phyloP scores from a whole-genome alignment of 2,888 invertebrate genomes.

The Microctonus aethiopoides region DNA sequence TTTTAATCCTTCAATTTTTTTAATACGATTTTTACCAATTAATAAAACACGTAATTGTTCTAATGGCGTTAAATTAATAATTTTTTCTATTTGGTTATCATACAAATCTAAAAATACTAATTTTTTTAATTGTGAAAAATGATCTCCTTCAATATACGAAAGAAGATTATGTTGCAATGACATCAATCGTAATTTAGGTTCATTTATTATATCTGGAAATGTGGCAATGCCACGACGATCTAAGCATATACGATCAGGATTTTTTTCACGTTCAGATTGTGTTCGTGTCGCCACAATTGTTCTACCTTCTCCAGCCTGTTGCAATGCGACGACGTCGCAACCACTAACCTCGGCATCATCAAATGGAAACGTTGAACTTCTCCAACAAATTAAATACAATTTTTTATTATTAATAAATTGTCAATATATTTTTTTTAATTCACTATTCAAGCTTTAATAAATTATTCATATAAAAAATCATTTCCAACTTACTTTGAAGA shows the following conservation, averaged over 20 bases:
- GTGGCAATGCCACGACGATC: slow-evolving; percentile 86
- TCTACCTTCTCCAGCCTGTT: slow-evolving; percentile 74
- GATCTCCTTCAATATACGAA: slow-evolving; percentile 76
- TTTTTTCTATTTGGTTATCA: slow-evolving; percentile 92
- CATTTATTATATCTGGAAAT: slow-evolving; percentile 85
- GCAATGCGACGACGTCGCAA: slow-evolving; percentile 60
- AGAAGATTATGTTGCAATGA: slow-evolving; percentile 94
- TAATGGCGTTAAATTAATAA: slow-evolving; percentile 81
- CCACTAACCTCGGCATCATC: slow-evolving; percentile 59
- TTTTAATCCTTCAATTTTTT: slow-evolving; percentile 81
- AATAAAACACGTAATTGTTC: slow-evolving; percentile 86
- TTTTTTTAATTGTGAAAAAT: slow-evolving; percentile 73
- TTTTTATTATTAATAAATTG: too few species aligned
- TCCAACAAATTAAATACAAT: slow-evolving; percentile 41
- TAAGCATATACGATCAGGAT: slow-evolving; percentile 89
- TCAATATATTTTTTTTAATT: too few species aligned
- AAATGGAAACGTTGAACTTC: slow-evolving; percentile 50
- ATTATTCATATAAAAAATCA: too few species aligned
- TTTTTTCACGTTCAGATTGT: slow-evolving; percentile 81
- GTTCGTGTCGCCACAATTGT: slow-evolving; percentile 77
- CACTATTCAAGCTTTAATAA: too few species aligned
- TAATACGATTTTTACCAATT: slow-evolving; percentile 91
- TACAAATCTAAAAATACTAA: slow-evolving; percentile 94
- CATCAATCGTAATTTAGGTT: slow-evolving; percentile 82
- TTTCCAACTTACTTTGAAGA: slow-evolving; percentile 55